phyloP scores from a whole-genome alignment of 2,113 vertebrate genomes.

The Podarcis muralis region DNA sequence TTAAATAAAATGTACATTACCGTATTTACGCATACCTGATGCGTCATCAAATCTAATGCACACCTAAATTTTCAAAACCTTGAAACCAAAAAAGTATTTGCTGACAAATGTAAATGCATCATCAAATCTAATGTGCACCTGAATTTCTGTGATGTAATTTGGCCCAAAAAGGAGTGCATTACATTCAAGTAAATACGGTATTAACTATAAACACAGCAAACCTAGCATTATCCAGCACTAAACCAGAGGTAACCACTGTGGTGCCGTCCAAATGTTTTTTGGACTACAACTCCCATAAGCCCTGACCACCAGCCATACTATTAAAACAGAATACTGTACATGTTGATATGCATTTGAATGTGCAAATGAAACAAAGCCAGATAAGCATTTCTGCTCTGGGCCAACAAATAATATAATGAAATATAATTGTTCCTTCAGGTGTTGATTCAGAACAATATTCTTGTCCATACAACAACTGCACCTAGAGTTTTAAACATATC shows the following conservation, averaged over 20 bases:
- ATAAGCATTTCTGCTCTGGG: background rate
- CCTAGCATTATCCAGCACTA: conserved; percentile 24
- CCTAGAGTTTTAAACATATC: background rate
- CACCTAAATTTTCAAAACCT: too few species aligned
- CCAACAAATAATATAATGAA: background rate
- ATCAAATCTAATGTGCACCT: too few species aligned
- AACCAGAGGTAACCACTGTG: too few species aligned
- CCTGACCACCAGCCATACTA: background rate
- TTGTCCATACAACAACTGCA: background rate
- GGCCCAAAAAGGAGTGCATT: too few species aligned
- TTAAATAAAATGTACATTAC: too few species aligned
- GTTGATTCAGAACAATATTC: background rate
- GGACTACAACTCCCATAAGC: background rate
- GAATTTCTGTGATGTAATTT: too few species aligned
- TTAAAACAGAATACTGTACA: conserved; percentile 22
- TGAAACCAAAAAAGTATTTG: too few species aligned
- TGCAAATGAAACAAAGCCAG: background rate
- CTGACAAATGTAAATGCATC: too few species aligned
- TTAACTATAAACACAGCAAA: conserved; percentile 32
- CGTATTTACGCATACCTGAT: too few species aligned
- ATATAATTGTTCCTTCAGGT: background rate
- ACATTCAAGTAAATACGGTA: too few species aligned
- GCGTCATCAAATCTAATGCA: too few species aligned
- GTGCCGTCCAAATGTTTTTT: too few species aligned
- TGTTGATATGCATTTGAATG: background rate